These are phyloP conservation scores for Drosophila orosa DNA, from an alignment of 1,140 invertebrate genomes.

Conservation along the genomic window DNA sequence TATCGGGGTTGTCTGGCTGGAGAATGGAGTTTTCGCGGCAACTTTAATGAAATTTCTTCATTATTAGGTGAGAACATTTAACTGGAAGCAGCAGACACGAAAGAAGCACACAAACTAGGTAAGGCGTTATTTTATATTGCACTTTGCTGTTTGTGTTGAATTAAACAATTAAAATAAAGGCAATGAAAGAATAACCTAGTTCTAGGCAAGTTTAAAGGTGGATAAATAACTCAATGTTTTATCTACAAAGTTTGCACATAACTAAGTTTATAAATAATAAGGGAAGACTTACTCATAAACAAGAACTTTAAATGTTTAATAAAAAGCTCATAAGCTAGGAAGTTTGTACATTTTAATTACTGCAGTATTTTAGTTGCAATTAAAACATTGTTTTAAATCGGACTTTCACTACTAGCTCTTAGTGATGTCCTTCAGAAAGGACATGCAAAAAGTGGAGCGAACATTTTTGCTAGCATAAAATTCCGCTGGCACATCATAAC, in stretches of 20 bases:
- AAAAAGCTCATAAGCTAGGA: background rate
- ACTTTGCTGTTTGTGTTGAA: background rate
- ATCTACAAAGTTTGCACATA: too few species aligned
- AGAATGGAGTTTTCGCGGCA: background rate
- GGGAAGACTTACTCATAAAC: background rate
- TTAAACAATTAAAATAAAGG: background rate
- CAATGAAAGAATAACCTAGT: too few species aligned
- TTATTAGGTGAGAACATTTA: conserved; percentile 9
- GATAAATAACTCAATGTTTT: background rate
- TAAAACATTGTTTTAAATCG: conserved; percentile 3
- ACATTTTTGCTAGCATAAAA: conserved; percentile 14
- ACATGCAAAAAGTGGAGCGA: conserved; percentile 8
- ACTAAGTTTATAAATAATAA: too few species aligned
- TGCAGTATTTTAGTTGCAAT: background rate
- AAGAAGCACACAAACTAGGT: background rate
- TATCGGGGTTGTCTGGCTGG: conserved; percentile 31
- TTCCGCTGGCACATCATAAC: conserved; percentile 33
- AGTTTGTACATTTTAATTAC: background rate
- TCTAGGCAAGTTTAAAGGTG: background rate
- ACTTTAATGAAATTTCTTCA: conserved; percentile 13
- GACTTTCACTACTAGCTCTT: background rate
- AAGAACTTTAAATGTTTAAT: background rate
- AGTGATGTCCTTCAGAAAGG: background rate
- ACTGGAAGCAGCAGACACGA: background rate
- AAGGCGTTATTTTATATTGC: background rate